Evolutionary conservation across 2,113 vertebrate genomes (phyloP).

Genomic region (Penelope pileata): DNA sequence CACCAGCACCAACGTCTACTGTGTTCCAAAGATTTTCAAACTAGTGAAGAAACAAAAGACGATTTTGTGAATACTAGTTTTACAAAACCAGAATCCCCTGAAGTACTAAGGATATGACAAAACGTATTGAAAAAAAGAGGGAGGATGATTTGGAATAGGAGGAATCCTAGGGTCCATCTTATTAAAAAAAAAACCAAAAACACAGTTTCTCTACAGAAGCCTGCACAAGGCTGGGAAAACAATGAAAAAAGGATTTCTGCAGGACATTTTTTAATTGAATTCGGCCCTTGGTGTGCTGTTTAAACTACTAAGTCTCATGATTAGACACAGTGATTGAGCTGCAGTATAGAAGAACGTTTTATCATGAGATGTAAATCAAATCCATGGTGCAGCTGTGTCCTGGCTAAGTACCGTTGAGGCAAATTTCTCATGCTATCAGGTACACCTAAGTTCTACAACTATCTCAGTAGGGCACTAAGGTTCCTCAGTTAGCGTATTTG

Average conservation of each 20-base stretch:
- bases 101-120: not conserved
- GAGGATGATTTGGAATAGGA: not conserved
- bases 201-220: not conserved
- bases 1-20: conserved; percentile 63
- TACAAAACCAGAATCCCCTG: not conserved
- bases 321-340: conserved; percentile 47
- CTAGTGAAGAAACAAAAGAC: conserved; percentile 40
- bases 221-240: not conserved
- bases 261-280: conserved; percentile 63
- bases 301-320: conserved; percentile 33
- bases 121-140: not conserved
- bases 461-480: not conserved
- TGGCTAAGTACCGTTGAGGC: not conserved
- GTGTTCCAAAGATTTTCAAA: conserved; percentile 79
- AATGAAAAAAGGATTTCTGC: not conserved
- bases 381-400: not conserved
- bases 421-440: not conserved
- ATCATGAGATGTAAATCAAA: conserved; percentile 35
- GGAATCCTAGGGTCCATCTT: not conserved
- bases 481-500: not conserved
- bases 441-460: not conserved
- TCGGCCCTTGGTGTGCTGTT: conserved; percentile 47
- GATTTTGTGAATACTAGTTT: not conserved
- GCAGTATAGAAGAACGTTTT: not conserved
- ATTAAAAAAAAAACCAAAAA: not conserved